phyloP scores from a whole-genome alignment of 1,140 invertebrate species.

The Cherax destructor region DNA sequence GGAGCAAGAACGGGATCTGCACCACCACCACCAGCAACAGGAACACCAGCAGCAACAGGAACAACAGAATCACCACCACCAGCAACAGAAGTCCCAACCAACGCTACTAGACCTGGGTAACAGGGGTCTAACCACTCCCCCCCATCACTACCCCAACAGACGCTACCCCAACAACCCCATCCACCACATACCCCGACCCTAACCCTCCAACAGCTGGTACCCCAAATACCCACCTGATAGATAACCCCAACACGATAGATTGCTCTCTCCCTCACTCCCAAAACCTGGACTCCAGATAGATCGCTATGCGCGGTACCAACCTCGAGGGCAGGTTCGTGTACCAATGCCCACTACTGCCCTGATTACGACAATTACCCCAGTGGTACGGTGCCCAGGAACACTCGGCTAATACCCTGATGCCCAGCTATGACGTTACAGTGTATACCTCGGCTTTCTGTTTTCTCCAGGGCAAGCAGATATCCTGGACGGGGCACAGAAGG shows the following conservation, averaged over 20 bases:
- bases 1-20: not conserved
- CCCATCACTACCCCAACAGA: not conserved
- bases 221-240: not conserved
- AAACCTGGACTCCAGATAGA: not conserved
- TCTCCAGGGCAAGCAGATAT: slow-evolving; percentile 43
- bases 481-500: slow-evolving; percentile 28
- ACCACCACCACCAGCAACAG: slow-evolving; percentile 77
- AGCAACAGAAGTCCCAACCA: slow-evolving; percentile 78
- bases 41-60: no score
- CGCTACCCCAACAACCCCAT: slow-evolving; percentile 70
- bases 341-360: slow-evolving; percentile 11
- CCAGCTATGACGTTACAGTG: slow-evolving; percentile 56
- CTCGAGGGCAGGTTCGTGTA: not conserved
- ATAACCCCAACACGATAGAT: not conserved
- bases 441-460: slow-evolving; percentile 59
- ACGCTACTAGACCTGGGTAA: slow-evolving; percentile 84
- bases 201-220: not conserved
- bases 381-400: slow-evolving; percentile 20
- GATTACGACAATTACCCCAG: slow-evolving; percentile 44
- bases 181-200: slow-evolving; percentile 11
- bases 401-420: slow-evolving; percentile 33
- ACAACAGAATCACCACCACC: not conserved
- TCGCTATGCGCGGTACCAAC: not conserved
- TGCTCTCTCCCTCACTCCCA: not conserved
- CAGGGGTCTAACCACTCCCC: slow-evolving; percentile 73